Percentiles rank a stretch among this genome's conserved stretches.
Conservation (phyloP, 2,888 invertebrate species). For the Drosophila neotestacea region DNA sequence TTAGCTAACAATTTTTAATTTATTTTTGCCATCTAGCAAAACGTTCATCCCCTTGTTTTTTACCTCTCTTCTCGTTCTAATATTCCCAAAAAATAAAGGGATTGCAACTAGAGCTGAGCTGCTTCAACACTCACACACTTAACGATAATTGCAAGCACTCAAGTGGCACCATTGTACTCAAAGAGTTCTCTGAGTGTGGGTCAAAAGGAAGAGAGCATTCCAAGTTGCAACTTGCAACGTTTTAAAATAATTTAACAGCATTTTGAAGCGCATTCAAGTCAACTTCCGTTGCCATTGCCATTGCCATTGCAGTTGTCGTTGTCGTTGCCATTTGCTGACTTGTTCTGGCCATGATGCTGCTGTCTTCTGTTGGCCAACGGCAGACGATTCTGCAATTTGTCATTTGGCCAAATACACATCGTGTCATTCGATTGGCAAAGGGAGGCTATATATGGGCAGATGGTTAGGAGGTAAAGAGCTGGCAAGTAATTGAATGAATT, state of each 20-base stretch:
- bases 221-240: conserved; percentile 61
- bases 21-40: conserved; percentile 31
- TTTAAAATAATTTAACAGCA: conserved; percentile 82
- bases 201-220: conserved; percentile 7
- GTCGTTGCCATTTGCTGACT: conserved; percentile 39
- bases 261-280: conserved; percentile 80
- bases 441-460: background rate
- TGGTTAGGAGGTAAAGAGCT: conserved; percentile 12
- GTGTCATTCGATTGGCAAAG: conserved; percentile 37
- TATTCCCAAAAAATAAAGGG: conserved; percentile 22
- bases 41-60: background rate
- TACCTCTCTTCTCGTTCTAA: background rate
- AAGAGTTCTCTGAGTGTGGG: conserved; percentile 16
- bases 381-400: conserved; percentile 77
- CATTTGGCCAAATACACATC: conserved; percentile 75
- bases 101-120: conserved; percentile 54
- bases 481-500: conserved; percentile 60
- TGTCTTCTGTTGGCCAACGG: conserved; percentile 33
- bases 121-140: conserved; percentile 60
- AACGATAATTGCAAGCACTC: conserved; percentile 77
- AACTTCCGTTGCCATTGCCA: conserved; percentile 69
- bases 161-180: conserved; percentile 72
- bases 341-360: conserved; percentile 30
- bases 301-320: conserved; percentile 14
- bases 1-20: conserved; percentile 43